Evolutionary conservation across 2,888 invertebrate species (phyloP).

Genomic region (Rotaria socialis): DNA sequence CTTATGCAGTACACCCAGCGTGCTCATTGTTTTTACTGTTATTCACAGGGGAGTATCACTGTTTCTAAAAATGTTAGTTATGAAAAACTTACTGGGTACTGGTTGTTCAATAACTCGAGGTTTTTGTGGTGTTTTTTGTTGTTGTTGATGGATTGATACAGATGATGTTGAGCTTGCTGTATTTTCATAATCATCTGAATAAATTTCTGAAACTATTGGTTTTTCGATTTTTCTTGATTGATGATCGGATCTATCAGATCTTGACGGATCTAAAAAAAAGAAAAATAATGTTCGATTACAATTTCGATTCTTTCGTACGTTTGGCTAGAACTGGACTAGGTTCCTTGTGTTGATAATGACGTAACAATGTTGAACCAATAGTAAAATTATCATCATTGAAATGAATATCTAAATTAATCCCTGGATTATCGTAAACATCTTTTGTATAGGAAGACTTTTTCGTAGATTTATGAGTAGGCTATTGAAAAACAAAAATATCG

Average conservation of each 20-base stretch:
- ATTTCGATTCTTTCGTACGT: background rate
- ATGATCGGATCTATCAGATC: background rate
- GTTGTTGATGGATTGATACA: background rate
- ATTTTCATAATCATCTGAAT: conserved; percentile 32
- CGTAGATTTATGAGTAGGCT: background rate
- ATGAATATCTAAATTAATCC: background rate
- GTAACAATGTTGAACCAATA: background rate
- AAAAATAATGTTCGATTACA: too few species aligned
- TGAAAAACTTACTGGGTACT: background rate
- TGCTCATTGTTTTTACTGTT: too few species aligned
- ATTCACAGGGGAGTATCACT: too few species aligned
- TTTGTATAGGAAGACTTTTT: background rate
- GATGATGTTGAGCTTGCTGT: background rate
- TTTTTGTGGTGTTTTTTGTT: background rate
- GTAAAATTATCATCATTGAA: conserved; percentile 2
- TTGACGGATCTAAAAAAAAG: background rate
- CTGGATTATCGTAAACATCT: background rate
- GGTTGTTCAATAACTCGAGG: background rate
- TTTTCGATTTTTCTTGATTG: background rate
- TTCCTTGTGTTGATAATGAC: background rate
- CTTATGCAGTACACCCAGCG: too few species aligned
- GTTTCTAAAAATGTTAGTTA: too few species aligned
- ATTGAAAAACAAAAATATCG: background rate
- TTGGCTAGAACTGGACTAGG: background rate
- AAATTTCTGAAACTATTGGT: background rate